Conservation (phyloP, 2,888 invertebrate genomes). For the Xanthia togata region DNA sequence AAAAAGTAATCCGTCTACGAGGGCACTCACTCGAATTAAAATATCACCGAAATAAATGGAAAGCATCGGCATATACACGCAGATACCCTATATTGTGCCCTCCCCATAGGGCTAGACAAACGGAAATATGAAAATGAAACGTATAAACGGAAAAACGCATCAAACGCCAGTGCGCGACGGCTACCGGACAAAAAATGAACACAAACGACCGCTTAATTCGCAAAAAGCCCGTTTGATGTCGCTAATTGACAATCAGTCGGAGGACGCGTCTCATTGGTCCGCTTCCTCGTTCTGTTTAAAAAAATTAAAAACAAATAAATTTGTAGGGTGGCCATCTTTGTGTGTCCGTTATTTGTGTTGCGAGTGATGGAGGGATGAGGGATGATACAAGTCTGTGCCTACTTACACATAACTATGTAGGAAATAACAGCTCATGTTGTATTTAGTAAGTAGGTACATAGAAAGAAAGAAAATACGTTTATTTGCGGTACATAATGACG, state of each 20-base stretch:
- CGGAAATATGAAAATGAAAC: conserved; percentile 90
- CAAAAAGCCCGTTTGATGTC: conserved; percentile 91
- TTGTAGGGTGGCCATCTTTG: conserved; percentile 82
- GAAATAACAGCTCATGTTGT: background rate
- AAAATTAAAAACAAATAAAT: conserved; percentile 90
- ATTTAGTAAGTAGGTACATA: background rate
- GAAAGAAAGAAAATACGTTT: background rate
- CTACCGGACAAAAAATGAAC: conserved; percentile 88
- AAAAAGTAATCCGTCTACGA: conserved; percentile 63
- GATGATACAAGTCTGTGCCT: conserved; percentile 27
- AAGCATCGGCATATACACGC: conserved; percentile 71
- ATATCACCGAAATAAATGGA: conserved; percentile 76
- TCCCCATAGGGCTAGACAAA: conserved; percentile 83
- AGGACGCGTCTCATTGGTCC: conserved; percentile 89
- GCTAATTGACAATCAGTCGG: conserved; percentile 90
- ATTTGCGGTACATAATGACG: no score
- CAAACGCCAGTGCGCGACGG: conserved; percentile 82
- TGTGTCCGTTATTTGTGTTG: conserved; percentile 67
- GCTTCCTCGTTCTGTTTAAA: conserved; percentile 87
- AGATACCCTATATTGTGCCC: conserved; percentile 76
- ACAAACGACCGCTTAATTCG: conserved; percentile 89
- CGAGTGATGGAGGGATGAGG: conserved; percentile 29
- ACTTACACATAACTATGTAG: conserved; percentile 1
- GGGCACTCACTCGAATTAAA: conserved; percentile 83
- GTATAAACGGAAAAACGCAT: conserved; percentile 88